Percentiles rank a stretch among this genome's conserved stretches.
Evolutionary conservation across 2,797 vertebrate genomes (phyloP).

Genomic region (Pseudochirops corinnae): DNA sequence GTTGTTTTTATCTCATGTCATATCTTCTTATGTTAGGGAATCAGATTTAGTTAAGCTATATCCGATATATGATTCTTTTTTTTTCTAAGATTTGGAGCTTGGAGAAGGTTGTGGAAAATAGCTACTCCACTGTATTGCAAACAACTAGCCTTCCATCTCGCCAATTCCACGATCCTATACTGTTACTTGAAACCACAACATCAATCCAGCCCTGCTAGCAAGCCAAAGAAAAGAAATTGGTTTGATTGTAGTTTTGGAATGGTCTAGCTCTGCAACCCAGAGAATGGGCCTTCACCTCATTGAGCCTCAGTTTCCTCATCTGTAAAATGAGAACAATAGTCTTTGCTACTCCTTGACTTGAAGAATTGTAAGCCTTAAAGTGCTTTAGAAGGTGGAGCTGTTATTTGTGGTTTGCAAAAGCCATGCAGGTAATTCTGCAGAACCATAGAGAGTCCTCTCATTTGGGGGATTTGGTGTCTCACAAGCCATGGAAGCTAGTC

Average conservation of each 20-base stretch:
- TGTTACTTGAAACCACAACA: neutral
- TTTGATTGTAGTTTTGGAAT: neutral
- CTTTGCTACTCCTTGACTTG: neutral
- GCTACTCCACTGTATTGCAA: neutral
- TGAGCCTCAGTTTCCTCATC: neutral
- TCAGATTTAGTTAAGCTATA: neutral
- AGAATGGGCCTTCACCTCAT: neutral
- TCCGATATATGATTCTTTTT: neutral
- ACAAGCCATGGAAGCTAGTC: neutral
- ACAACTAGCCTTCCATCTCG: neutral
- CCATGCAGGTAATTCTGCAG: neutral
- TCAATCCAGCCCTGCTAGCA: neutral
- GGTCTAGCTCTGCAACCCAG: neutral
- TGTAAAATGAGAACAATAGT: neutral
- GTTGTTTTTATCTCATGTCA: neutral
- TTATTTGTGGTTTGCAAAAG: neutral
- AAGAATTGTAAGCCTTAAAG: neutral
- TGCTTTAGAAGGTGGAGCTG: neutral
- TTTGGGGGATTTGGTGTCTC: neutral
- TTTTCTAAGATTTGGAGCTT: neutral
- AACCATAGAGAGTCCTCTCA: neutral
- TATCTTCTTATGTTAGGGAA: neutral
- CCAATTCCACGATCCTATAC: neutral
- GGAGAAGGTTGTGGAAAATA: neutral
- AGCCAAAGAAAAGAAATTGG: neutral